Evolutionary conservation across 2,888 invertebrate species (phyloP).

Genomic region (Papilio protenor): DNA sequence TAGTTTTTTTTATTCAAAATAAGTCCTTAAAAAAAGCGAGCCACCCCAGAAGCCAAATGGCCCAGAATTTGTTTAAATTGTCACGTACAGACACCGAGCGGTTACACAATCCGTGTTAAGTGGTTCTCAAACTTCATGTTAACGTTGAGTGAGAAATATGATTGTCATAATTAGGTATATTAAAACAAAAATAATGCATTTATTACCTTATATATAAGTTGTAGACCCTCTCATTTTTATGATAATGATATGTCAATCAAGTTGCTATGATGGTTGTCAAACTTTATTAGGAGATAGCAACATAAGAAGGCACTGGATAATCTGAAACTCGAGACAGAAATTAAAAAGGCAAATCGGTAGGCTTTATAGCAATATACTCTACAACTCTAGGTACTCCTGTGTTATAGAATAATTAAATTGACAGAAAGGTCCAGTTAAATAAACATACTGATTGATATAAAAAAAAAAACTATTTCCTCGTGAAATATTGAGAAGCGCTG

Average conservation of each 20-base stretch:
- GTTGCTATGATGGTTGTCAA: too few species aligned
- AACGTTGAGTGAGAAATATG: background rate
- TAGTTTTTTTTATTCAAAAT: constrained; percentile 75
- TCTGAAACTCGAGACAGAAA: background rate
- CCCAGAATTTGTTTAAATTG: constrained; percentile 85
- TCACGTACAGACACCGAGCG: constrained; percentile 82
- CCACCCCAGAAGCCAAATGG: constrained; percentile 84
- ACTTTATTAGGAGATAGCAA: too few species aligned
- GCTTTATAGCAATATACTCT: background rate
- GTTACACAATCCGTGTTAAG: constrained; percentile 74
- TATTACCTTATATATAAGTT: too few species aligned
- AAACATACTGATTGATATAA: background rate
- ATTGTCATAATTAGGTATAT: background rate
- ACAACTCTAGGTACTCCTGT: too few species aligned
- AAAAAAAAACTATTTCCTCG: background rate
- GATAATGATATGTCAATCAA: too few species aligned
- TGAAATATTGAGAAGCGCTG: constrained; percentile 63
- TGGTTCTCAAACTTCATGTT: constrained; percentile 60
- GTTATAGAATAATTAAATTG: too few species aligned
- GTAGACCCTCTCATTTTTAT: too few species aligned
- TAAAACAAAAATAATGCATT: background rate
- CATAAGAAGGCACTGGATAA: too few species aligned
- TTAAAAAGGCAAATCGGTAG: background rate
- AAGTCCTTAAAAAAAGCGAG: constrained; percentile 74
- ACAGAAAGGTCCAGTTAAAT: too few species aligned